phyloP scores from a whole-genome alignment of 1,140 invertebrate genomes.

The Littorina saxatilis region DNA sequence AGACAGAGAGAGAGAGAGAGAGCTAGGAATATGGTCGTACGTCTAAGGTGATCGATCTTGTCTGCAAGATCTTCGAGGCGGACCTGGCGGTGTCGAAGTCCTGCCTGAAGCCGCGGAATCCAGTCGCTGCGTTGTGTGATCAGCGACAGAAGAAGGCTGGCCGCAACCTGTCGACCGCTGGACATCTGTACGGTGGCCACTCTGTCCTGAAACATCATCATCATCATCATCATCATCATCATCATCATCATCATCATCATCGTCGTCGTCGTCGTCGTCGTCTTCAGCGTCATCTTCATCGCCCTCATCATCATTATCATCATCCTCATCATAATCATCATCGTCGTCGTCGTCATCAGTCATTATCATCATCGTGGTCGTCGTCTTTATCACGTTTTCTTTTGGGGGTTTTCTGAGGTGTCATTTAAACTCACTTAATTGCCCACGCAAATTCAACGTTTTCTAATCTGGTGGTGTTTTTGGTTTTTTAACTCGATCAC shows the following conservation, averaged over 20 bases:
- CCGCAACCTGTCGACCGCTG: not conserved
- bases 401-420: not conserved
- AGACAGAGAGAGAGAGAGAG: too few species aligned
- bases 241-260: not conserved
- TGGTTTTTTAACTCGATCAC: too few species aligned
- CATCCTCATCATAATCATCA: too few species aligned
- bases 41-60: not conserved
- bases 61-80: conserved; percentile 9
- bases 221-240: not conserved
- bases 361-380: too few species aligned
- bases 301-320: too few species aligned
- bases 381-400: too few species aligned
- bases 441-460: not conserved
- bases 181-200: not conserved
- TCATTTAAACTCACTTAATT: not conserved
- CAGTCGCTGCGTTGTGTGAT: not conserved
- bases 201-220: conserved; percentile 2
- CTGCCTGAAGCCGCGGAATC: not conserved
- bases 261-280: too few species aligned
- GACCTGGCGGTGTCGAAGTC: conserved; percentile 13
- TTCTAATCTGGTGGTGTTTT: too few species aligned
- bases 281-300: too few species aligned
- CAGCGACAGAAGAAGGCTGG: not conserved
- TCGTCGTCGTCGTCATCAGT: too few species aligned
- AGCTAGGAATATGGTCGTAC: too few species aligned